phyloP scores from a whole-genome alignment of 2,888 invertebrate genomes.

The Rambutsinella grinnellia region DNA sequence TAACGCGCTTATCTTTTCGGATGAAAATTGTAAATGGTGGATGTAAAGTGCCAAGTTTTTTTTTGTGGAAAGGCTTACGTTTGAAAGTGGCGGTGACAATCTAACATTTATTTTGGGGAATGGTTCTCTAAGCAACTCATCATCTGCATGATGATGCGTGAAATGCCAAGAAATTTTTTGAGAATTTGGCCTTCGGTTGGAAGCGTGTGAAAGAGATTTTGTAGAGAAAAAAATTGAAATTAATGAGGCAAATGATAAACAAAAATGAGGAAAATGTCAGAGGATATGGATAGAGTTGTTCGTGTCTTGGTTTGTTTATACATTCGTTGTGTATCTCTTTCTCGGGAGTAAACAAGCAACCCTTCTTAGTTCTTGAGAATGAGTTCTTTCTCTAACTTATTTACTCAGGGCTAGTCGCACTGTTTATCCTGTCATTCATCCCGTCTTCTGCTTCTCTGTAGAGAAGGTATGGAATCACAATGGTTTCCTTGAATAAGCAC shows the following conservation, averaged over 20 bases:
- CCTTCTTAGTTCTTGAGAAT: not conserved
- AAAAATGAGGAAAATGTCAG: slow-evolving; percentile 22
- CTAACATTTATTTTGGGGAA: no score
- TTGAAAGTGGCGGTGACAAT: no score
- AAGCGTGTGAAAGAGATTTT: not conserved
- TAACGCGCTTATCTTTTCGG: no score
- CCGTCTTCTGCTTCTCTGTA: not conserved
- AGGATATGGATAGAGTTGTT: not conserved
- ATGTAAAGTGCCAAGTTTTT: no score
- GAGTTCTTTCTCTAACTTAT: no score
- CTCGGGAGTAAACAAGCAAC: slow-evolving; percentile 4
- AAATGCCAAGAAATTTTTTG: slow-evolving; percentile 39
- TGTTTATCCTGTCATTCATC: not conserved
- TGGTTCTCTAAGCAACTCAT: no score
- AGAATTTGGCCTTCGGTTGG: not conserved
- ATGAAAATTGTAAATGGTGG: no score
- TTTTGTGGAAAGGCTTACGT: no score
- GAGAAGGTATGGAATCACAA: not conserved
- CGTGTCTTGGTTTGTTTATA: slow-evolving; percentile 2
- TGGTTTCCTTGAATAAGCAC: no score
- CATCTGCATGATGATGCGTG: slow-evolving; percentile 45
- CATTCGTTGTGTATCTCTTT: slow-evolving; percentile 15
- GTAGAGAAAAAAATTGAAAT: slow-evolving; percentile 11
- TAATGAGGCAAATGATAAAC: slow-evolving; percentile 40
- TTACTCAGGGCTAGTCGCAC: not conserved